These are phyloP conservation scores for Tadarida brasiliensis DNA, from an alignment of 2,797 vertebrate species.

Conservation along the genomic window DNA sequence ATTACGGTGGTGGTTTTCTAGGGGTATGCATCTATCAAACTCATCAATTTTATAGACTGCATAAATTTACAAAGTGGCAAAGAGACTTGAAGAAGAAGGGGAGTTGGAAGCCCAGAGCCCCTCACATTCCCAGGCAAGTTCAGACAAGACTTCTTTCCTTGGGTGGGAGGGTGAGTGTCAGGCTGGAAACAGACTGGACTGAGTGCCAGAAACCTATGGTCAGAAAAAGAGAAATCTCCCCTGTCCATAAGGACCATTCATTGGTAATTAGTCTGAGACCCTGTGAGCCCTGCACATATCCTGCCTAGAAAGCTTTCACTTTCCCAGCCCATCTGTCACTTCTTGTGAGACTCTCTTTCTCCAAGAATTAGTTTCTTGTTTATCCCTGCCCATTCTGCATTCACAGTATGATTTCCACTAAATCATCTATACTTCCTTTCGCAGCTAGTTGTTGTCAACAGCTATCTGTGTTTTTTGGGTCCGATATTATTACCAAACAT, in stretches of 20 bases:
- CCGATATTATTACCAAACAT: constrained; percentile 23
- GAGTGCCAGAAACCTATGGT: not conserved
- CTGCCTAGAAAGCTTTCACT: not conserved
- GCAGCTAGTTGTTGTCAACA: not conserved
- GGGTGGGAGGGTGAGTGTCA: not conserved
- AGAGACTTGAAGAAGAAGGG: not conserved
- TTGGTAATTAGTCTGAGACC: not conserved
- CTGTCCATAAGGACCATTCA: too few species aligned
- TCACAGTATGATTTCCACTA: constrained; percentile 21
- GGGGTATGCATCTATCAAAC: not conserved
- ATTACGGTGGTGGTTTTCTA: not conserved
- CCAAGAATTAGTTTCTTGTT: constrained; percentile 32
- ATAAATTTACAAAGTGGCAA: not conserved
- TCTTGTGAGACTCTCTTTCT: constrained; percentile 8
- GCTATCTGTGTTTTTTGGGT: not conserved
- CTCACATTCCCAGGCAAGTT: not conserved
- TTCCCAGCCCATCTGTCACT: not conserved
- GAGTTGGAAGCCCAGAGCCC: not conserved
- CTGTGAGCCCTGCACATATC: not conserved
- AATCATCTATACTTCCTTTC: not conserved
- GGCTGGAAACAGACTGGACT: not conserved
- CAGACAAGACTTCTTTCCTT: not conserved
- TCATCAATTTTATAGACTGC: not conserved
- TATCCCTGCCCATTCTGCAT: not conserved
- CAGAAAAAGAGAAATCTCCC: not conserved